A percentile compares a stretch with the other conserved stretches of the same genome.
phyloP scores from a whole-genome alignment of 2,797 vertebrate species.

The Tarsius wallacei region DNA sequence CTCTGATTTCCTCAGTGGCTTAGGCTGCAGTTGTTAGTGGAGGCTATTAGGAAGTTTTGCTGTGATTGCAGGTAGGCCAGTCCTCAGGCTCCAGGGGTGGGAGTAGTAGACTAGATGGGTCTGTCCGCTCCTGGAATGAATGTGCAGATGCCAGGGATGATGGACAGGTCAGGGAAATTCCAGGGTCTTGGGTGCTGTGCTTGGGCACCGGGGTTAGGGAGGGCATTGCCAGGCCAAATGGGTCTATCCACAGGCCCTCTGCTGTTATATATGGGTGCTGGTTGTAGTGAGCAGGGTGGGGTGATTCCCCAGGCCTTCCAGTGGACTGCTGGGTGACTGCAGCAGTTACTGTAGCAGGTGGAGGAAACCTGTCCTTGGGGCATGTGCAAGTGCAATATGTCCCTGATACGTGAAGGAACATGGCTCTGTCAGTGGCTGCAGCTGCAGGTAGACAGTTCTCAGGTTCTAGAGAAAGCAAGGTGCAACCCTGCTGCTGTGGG shows the following conservation, averaged over 20 bases:
- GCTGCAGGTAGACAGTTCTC: background rate
- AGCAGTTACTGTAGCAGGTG: background rate
- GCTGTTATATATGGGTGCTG: background rate
- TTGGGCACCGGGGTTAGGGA: background rate
- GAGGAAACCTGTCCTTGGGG: background rate
- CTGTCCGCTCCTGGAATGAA: background rate
- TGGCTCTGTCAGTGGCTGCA: background rate
- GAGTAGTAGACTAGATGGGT: background rate
- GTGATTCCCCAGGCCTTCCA: background rate
- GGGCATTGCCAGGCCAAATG: background rate
- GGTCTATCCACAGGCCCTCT: background rate
- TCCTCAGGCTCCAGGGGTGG: background rate
- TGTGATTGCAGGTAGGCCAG: background rate
- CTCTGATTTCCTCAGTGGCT: background rate
- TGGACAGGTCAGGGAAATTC: background rate
- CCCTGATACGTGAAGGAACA: background rate
- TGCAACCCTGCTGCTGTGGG: background rate
- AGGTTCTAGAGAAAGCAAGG: too few relatives aligned
- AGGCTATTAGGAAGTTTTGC: background rate
- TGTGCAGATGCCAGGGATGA: background rate
- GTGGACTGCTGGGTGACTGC: background rate
- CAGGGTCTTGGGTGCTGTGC: background rate
- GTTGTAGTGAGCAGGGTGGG: background rate
- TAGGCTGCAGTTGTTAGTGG: background rate
- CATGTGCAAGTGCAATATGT: background rate